These are phyloP conservation scores for Natator depressus DNA, from an alignment of 2,113 vertebrate genomes.

Conservation along the genomic window DNA sequence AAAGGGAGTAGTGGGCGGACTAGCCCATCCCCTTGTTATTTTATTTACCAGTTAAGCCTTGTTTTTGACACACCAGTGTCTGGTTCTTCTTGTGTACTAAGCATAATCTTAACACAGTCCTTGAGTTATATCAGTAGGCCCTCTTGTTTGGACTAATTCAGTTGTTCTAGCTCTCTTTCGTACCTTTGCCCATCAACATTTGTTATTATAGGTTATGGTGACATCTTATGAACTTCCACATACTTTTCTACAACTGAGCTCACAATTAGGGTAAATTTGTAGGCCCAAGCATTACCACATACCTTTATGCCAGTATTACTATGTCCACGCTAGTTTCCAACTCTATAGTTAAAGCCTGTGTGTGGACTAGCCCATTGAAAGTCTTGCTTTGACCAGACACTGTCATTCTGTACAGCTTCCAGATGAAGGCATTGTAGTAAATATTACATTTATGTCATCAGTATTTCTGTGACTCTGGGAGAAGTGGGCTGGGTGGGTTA, in stretches of 20 bases:
- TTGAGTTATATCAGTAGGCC: not conserved
- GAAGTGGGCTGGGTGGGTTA: not conserved
- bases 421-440: not conserved
- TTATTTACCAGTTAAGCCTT: not conserved
- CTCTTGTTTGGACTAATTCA: not conserved
- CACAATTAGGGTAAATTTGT: not conserved
- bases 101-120: not conserved
- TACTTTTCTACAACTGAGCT: not conserved
- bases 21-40: not conserved
- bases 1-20: not conserved
- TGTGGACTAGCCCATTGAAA: not conserved
- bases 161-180: not conserved
- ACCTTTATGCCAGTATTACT: not conserved
- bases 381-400: not conserved
- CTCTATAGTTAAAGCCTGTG: not conserved
- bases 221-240: not conserved
- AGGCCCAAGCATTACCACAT: not conserved
- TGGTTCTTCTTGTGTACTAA: not conserved
- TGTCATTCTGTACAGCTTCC: not conserved
- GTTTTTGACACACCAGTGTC: not conserved
- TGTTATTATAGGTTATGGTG: not conserved
- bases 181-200: not conserved
- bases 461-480: not conserved
- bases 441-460: fast-evolving
- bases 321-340: not conserved